Conservation (phyloP, 1,140 invertebrate species). For the Adelges cooleyi region DNA sequence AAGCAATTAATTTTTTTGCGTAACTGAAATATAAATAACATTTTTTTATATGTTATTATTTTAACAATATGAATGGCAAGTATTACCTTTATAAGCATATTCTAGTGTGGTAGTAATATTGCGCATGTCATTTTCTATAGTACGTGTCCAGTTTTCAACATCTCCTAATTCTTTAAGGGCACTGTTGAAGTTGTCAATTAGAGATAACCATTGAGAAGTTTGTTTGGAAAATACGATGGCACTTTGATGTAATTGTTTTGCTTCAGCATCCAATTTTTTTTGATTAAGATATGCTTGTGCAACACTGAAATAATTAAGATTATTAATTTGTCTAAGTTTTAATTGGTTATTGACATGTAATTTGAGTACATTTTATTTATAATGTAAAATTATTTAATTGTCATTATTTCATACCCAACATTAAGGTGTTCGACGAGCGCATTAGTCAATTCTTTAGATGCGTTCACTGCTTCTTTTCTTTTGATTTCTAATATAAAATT, state of each 20-base stretch:
- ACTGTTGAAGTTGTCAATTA: slow-evolving; percentile 91
- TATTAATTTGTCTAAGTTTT: no score
- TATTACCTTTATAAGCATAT: slow-evolving; percentile 78
- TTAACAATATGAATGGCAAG: background rate
- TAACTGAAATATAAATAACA: no score
- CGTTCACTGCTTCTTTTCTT: slow-evolving; percentile 81
- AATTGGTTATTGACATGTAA: no score
- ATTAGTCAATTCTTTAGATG: slow-evolving; percentile 83
- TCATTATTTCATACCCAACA: slow-evolving; percentile 63
- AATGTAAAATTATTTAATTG: no score
- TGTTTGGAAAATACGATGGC: slow-evolving; percentile 92
- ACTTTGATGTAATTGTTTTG: slow-evolving; percentile 88
- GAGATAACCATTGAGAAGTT: slow-evolving; percentile 86
- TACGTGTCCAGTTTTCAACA: slow-evolving; percentile 96
- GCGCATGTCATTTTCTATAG: slow-evolving; percentile 92
- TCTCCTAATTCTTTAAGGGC: slow-evolving; percentile 96
- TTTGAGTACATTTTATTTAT: no score
- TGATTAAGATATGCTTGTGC: slow-evolving; percentile 97
- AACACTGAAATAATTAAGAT: slow-evolving; percentile 48
- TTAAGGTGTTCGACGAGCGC: slow-evolving; percentile 93
- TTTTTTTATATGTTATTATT: no score
- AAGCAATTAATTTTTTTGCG: no score
- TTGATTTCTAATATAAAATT: slow-evolving; percentile 28
- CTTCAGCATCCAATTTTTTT: slow-evolving; percentile 91
- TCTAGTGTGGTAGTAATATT: slow-evolving; percentile 85